Percentiles rank a stretch among this genome's conserved stretches.
phyloP scores from a whole-genome alignment of 2,797 vertebrate species.

The Sebastolobus altivelis region DNA sequence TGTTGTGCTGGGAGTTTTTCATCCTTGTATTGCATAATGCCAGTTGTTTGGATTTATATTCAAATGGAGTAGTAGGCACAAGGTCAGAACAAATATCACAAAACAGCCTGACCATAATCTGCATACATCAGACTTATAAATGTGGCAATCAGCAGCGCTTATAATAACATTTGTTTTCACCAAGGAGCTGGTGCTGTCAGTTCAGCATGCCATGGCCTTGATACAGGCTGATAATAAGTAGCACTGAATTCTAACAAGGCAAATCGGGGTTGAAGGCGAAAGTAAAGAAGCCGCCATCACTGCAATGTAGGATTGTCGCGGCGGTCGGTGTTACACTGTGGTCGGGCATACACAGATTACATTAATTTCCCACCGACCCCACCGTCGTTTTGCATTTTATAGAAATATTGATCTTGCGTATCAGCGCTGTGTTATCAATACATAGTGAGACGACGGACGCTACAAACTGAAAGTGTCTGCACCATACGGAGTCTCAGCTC shows the following conservation, averaged over 20 bases:
- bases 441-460: too few species aligned
- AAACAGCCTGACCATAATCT: conserved; percentile 24
- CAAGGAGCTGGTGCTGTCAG: conserved; percentile 12
- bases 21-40: conserved; percentile 30
- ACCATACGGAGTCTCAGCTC: too few species aligned
- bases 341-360: too few species aligned
- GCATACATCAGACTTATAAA: conserved; percentile 31
- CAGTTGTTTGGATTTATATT: conserved; percentile 46
- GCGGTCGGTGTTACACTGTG: too few species aligned
- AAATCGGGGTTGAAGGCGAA: background rate
- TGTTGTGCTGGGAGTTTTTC: conserved; percentile 45
- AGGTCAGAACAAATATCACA: conserved; percentile 41
- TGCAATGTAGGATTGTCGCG: background rate
- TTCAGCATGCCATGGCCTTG: background rate
- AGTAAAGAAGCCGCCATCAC: background rate
- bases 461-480: too few species aligned
- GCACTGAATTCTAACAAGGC: conserved; percentile 17
- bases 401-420: too few species aligned
- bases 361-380: too few species aligned
- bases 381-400: too few species aligned
- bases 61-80: conserved; percentile 27
- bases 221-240: background rate
- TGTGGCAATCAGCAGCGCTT: conserved; percentile 15
- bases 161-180: conserved; percentile 35
- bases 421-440: too few species aligned